Evolutionary conservation across 2,113 vertebrate genomes (phyloP).

Genomic region (Chaetodon auriga): DNA sequence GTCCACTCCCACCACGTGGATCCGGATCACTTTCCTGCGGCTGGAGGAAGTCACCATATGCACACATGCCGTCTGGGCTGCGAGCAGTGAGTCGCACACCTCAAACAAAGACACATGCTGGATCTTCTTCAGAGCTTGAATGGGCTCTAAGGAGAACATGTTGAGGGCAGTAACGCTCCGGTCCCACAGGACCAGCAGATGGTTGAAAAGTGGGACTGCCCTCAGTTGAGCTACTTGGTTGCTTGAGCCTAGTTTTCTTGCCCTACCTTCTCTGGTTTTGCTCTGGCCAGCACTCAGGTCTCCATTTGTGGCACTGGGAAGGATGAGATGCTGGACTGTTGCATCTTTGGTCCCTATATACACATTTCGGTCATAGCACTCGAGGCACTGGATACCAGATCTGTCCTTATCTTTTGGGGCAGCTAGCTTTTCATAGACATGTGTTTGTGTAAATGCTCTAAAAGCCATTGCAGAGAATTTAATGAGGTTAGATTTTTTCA

Average conservation of each 20-base stretch:
- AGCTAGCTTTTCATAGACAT: constrained; percentile 67
- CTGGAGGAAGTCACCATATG: constrained; percentile 75
- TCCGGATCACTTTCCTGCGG: constrained; percentile 66
- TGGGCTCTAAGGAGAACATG: constrained; percentile 82
- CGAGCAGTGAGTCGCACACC: constrained; percentile 40
- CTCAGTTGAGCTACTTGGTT: constrained; percentile 69
- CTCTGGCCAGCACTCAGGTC: constrained; percentile 2
- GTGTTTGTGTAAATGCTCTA: constrained; percentile 63
- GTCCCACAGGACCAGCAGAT: constrained; percentile 81
- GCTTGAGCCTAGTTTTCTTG: constrained; percentile 77
- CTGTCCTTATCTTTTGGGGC: constrained; percentile 74
- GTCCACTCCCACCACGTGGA: constrained; percentile 76
- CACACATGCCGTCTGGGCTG: constrained; percentile 21
- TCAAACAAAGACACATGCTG: constrained; percentile 74
- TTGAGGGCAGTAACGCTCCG: constrained; percentile 71
- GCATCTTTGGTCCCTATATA: constrained; percentile 79
- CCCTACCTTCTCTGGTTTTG: constrained; percentile 54
- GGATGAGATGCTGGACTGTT: constrained; percentile 71
- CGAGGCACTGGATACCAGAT: constrained; percentile 73
- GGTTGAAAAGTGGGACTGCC: constrained; percentile 76
- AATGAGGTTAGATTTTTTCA: not conserved
- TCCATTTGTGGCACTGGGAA: constrained; percentile 25
- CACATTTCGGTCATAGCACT: constrained; percentile 70
- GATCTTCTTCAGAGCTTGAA: constrained; percentile 75
- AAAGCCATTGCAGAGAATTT: constrained; percentile 61